Evolutionary conservation across 2,888 invertebrate genomes (phyloP), one percentile per base, ranked within the genome.

Genomic region (Mythimna ferrago): DNA sequence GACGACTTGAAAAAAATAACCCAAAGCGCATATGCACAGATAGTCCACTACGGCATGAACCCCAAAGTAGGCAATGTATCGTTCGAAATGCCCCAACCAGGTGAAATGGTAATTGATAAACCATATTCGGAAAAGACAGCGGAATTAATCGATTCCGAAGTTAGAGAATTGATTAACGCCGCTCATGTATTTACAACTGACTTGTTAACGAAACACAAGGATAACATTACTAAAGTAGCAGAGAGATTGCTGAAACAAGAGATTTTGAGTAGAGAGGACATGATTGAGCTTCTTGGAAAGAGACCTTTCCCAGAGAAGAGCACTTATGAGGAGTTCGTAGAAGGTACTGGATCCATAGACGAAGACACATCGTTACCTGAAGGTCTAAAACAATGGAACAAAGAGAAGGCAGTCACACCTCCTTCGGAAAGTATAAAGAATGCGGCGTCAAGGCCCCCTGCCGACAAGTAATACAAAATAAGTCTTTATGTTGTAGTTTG

Each of bases 291-390:
- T 53, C 96, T 99, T 63, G 99, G 99, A 0, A 97, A 97, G 41
- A 96, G 99, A 85, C 99, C 99, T 0, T 99, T 99, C 97, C 98
- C 98, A 16, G 99, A 99, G 94, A 99, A 99, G 96, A 99, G 99
- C 19, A 99, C 99, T 14, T 99, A 99, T 90, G 99, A 99, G 94
- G 99, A 99, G 91, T 99, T 99, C 94, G 99, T 99, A 0, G 99
- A 99, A 94, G 99, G 99, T 2, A 99, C 99, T 0, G 99, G 99
- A 2, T 99, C 99, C 1, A 97, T 99, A 88, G 99, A 99, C 82
- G 99, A 99, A 94, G 99, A 99, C 89, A 99, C 99, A 0, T 95
- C 97, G 0, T 96, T 99, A 86, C 99, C 99, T 0, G 98, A 99
- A 94, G 99, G 99, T 70, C 97, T 99, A 41, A 98, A 99, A 92